Evolutionary conservation across 2,888 invertebrate species (phyloP).

Genomic region (Scaptomyza tumidula): DNA sequence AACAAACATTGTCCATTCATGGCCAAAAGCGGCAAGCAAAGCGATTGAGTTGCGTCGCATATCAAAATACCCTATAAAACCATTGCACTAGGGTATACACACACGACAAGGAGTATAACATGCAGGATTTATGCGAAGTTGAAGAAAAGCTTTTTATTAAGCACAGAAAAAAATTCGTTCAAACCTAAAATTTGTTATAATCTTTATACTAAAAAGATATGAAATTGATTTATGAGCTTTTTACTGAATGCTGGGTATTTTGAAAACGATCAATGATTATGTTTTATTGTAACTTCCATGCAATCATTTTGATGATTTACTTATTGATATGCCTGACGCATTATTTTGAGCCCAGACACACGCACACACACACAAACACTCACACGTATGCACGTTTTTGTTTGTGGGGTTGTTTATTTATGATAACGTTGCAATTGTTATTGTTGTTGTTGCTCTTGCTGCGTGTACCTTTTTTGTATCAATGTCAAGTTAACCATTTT

Average conservation of each 20-base stretch:
- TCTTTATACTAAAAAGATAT: too few relatives aligned
- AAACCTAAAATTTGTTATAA: neutral
- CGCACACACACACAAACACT: neutral
- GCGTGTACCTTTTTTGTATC: conserved; percentile 44
- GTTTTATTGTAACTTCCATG: conserved; percentile 20
- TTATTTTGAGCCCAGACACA: conserved; percentile 15
- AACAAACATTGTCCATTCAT: conserved; percentile 63
- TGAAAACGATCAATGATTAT: neutral
- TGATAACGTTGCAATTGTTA: conserved; percentile 58
- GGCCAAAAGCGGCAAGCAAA: conserved; percentile 25
- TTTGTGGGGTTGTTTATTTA: conserved; percentile 33
- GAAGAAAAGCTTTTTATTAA: neutral
- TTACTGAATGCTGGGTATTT: conserved; percentile 22
- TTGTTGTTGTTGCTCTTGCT: conserved; percentile 7
- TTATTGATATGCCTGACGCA: conserved; percentile 71
- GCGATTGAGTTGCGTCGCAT: conserved; percentile 30
- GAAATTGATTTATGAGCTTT: neutral
- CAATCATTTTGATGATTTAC: conserved; percentile 50
- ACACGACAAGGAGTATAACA: neutral
- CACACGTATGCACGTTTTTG: neutral
- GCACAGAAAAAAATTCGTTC: neutral
- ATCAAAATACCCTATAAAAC: conserved; percentile 28
- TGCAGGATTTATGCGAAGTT: neutral
- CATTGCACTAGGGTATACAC: neutral
- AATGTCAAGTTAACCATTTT: conserved; percentile 71